Evolutionary conservation across 1,140 invertebrate genomes (phyloP).

Genomic region (Eciton burchellii): DNA sequence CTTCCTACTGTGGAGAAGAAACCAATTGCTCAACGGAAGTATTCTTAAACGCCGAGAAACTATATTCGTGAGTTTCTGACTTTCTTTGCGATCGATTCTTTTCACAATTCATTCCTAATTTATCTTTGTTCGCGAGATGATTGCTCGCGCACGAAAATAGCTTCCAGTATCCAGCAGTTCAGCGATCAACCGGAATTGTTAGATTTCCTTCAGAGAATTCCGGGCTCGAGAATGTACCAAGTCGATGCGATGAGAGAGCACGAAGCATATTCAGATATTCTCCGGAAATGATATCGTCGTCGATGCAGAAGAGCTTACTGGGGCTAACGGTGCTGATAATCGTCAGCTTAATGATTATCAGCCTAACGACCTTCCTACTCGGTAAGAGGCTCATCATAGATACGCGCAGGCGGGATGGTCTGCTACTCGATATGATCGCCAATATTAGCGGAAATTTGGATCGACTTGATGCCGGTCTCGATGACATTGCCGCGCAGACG

Average conservation of each 20-base stretch:
- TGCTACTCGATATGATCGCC: slow-evolving; percentile 77
- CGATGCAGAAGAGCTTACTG: slow-evolving; percentile 73
- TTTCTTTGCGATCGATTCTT: neutral
- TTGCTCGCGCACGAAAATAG: neutral
- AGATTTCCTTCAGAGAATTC: neutral
- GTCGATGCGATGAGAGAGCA: slow-evolving; percentile 45
- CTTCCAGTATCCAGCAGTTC: neutral
- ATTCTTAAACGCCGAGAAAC: neutral
- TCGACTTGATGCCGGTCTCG: slow-evolving; percentile 76
- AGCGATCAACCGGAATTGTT: too few species aligned
- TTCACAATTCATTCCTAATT: neutral
- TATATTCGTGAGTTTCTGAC: neutral
- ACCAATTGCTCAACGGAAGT: neutral
- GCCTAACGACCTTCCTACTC: slow-evolving; percentile 71
- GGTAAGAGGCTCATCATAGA: slow-evolving; percentile 73
- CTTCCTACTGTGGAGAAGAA: neutral
- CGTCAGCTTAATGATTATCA: slow-evolving; percentile 70
- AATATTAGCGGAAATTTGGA: slow-evolving; percentile 81
- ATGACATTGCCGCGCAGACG: slow-evolving; percentile 75
- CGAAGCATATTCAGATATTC: slow-evolving; percentile 33
- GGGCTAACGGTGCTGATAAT: slow-evolving; percentile 68
- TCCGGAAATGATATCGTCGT: slow-evolving; percentile 69
- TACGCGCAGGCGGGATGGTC: slow-evolving; percentile 63
- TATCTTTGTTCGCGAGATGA: neutral
- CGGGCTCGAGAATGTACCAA: neutral